Conservation (phyloP, 2,797 vertebrate species). For the Sebastolobus altivelis region DNA sequence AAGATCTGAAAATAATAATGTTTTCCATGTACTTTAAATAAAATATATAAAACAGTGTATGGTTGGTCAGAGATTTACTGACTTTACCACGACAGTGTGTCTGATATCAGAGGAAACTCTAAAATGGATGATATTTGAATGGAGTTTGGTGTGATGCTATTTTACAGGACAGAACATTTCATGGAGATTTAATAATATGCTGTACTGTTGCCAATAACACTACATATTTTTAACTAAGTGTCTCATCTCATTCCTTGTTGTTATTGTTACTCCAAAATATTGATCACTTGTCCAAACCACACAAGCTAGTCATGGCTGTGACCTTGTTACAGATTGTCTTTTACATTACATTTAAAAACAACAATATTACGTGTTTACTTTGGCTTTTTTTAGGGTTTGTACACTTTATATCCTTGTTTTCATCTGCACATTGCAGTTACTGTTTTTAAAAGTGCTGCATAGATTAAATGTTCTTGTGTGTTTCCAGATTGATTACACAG, state of each 20-base stretch:
- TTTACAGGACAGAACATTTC: fast-evolving
- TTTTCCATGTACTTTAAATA: too few species aligned
- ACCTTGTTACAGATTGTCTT: neutral
- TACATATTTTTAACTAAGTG: too few species aligned
- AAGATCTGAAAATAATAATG: too few species aligned
- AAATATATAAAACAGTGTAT: too few species aligned
- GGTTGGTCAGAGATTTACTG: too few species aligned
- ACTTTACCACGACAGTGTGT: neutral
- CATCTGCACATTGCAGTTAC: neutral
- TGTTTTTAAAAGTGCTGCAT: neutral
- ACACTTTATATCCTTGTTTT: neutral
- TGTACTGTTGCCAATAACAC: too few species aligned
- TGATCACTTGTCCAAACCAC: neutral
- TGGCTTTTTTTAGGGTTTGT: neutral
- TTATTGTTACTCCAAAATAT: neutral
- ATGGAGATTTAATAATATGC: neutral
- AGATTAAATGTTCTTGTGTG: too few species aligned
- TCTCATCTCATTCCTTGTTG: neutral
- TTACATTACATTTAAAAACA: neutral
- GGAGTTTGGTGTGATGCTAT: neutral
- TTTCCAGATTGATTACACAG: slow-evolving; percentile 93
- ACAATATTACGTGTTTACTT: neutral
- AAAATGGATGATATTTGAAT: neutral
- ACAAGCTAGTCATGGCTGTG: neutral
- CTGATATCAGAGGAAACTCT: neutral